A percentile compares a stretch with the other conserved stretches of the same genome.
These are phyloP conservation scores for Selenia dentaria DNA, from an alignment of 2,888 invertebrate genomes.

Conservation along the genomic window DNA sequence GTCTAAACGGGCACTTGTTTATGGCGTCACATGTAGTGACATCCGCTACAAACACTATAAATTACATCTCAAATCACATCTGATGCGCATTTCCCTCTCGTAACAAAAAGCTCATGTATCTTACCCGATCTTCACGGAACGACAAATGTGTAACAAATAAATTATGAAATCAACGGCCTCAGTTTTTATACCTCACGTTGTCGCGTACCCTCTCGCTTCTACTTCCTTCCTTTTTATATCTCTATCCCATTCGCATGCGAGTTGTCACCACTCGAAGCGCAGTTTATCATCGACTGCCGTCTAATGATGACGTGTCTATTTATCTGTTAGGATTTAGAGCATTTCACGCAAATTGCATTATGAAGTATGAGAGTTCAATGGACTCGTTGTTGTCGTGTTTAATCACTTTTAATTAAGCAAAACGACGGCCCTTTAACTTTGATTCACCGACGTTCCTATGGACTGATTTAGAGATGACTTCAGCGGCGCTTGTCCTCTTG, in stretches of 20 bases:
- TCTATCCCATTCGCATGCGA: constrained; percentile 52
- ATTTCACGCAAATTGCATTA: constrained; percentile 64
- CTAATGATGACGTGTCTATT: constrained; percentile 76
- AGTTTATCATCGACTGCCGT: constrained; percentile 75
- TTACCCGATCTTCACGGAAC: constrained; percentile 81
- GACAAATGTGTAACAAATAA: constrained; percentile 85
- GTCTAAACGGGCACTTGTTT: constrained; percentile 53
- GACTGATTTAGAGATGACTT: constrained; percentile 34
- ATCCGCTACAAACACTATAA: constrained; percentile 78
- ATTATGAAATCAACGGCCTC: constrained; percentile 81
- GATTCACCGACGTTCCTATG: constrained; percentile 32
- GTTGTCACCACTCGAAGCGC: constrained; percentile 63
- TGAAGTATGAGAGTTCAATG: constrained; percentile 64
- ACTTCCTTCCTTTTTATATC: constrained; percentile 39
- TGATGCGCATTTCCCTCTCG: constrained; percentile 77
- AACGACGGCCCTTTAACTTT: constrained; percentile 33
- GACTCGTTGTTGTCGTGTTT: constrained; percentile 52
- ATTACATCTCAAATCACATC: constrained; percentile 82
- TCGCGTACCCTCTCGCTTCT: constrained; percentile 51
- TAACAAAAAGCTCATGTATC: constrained; percentile 82
- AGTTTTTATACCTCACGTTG: constrained; percentile 74
- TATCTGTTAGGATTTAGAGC: constrained; percentile 62
- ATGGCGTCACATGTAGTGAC: constrained; percentile 64
- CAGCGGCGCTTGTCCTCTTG: constrained; percentile 24
- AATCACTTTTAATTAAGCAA: constrained; percentile 46